Conservation (phyloP, 2,888 invertebrate genomes). For the Protodeltote pygarga region DNA sequence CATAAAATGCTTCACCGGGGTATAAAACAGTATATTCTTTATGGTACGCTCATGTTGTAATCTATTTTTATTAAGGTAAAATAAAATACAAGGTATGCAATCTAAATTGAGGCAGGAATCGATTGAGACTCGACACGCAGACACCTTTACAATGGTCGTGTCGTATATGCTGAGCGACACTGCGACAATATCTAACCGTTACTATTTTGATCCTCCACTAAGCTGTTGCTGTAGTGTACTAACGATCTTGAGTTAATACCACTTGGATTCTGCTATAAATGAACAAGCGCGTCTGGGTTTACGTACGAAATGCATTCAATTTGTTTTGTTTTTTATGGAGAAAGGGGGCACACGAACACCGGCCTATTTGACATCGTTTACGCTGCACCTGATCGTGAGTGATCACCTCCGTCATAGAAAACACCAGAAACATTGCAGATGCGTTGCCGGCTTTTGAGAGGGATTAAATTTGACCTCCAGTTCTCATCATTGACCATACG, state of each 20-base stretch:
- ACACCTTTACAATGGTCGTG: slow-evolving; percentile 10
- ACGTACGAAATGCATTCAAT: slow-evolving; percentile 18
- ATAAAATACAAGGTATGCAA: neutral
- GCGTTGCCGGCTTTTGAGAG: too few relatives aligned
- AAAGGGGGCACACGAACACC: too few relatives aligned
- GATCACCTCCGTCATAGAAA: too few relatives aligned
- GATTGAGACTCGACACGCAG: slow-evolving; percentile 19
- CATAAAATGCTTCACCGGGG: too few relatives aligned
- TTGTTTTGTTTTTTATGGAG: too few relatives aligned
- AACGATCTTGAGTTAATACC: slow-evolving; percentile 20
- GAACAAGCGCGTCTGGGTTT: neutral
- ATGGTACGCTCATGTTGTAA: neutral
- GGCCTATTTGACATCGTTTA: too few relatives aligned
- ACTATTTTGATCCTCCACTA: slow-evolving; percentile 35
- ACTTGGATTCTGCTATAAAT: slow-evolving; percentile 14
- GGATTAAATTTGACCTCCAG: too few relatives aligned
- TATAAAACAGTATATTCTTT: too few relatives aligned
- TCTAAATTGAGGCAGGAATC: slow-evolving; percentile 18
- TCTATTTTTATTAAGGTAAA: neutral
- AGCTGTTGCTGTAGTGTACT: slow-evolving; percentile 25
- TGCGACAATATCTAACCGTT: slow-evolving; percentile 30
- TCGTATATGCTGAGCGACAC: slow-evolving; percentile 15
- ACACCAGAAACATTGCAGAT: too few relatives aligned
- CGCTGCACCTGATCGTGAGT: too few relatives aligned
- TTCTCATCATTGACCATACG: too few relatives aligned